Evolutionary conservation across 2,797 vertebrate genomes (phyloP).

Genomic region (Chromobotia macracanthus): DNA sequence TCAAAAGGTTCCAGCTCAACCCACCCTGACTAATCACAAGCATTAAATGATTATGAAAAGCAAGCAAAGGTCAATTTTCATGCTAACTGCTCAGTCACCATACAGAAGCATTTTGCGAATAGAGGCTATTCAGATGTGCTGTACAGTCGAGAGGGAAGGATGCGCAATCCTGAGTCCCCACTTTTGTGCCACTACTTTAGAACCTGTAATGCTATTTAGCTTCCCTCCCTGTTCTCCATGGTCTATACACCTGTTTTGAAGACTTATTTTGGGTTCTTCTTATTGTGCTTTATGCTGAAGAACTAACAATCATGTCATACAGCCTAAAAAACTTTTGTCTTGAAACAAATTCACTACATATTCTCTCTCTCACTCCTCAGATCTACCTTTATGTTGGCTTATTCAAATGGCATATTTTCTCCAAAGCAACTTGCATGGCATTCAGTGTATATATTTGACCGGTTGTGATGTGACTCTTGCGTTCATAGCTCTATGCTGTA

Average conservation of each 20-base stretch:
- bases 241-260: constrained; percentile 48
- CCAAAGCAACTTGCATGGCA: background rate
- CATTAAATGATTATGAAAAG: constrained; percentile 75
- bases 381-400: background rate
- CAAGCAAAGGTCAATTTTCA: constrained; percentile 79
- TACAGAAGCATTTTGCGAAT: constrained; percentile 64
- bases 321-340: constrained; percentile 1
- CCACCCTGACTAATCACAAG: constrained; percentile 67
- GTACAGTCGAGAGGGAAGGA: constrained; percentile 64
- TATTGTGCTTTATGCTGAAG: constrained; percentile 35
- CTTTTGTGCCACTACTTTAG: constrained; percentile 52
- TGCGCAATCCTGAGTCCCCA: constrained; percentile 50
- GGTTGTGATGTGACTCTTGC: background rate
- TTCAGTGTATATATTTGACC: background rate
- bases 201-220: constrained; percentile 61
- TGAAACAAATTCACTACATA: constrained; percentile 40
- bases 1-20: constrained; percentile 62
- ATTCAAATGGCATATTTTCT: background rate
- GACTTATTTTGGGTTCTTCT: constrained; percentile 33
- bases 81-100: constrained; percentile 72
- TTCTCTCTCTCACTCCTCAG: constrained; percentile 20
- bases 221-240: constrained; percentile 40
- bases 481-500: too few species aligned
- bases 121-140: constrained; percentile 67
- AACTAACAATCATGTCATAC: constrained; percentile 10